A percentile compares a stretch with the other conserved stretches of the same genome.
Evolutionary conservation across 2,888 invertebrate species (phyloP).

Genomic region (Himalopsyche tibetana): DNA sequence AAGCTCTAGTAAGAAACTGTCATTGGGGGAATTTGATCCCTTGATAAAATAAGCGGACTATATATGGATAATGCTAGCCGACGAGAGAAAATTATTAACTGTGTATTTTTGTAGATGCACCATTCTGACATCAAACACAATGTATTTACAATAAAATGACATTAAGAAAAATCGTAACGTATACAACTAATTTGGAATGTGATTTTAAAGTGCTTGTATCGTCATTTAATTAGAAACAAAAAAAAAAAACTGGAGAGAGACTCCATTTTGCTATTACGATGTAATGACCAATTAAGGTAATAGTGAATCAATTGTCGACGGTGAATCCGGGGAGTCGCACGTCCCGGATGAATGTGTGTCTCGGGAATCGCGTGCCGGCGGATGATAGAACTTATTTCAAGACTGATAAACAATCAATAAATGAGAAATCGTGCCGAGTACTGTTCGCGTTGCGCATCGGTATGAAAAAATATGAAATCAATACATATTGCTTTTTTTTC

Average conservation of each 20-base stretch:
- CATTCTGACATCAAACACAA: background rate
- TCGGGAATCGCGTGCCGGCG: background rate
- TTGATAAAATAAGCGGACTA: no score
- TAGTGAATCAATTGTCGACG: background rate
- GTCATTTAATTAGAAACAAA: background rate
- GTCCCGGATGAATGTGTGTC: background rate
- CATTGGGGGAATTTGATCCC: no score
- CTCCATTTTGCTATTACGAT: background rate
- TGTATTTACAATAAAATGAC: background rate
- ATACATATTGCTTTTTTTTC: background rate
- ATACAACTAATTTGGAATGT: constrained; percentile 17
- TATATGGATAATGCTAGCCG: no score
- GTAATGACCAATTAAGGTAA: constrained; percentile 25
- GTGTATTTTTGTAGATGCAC: no score
- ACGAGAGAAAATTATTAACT: no score
- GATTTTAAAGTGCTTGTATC: constrained; percentile 22
- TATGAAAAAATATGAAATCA: background rate
- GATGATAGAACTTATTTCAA: background rate
- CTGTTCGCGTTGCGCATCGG: background rate
- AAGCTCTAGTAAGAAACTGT: no score
- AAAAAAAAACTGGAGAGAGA: no score
- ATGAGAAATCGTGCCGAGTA: background rate
- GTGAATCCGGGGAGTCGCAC: no score
- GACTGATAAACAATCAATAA: constrained; percentile 28
- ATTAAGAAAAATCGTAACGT: background rate